A percentile compares a stretch with the other conserved stretches of the same genome.
Conservation (phyloP, 2,113 vertebrate species). For the Equus przewalskii region DNA sequence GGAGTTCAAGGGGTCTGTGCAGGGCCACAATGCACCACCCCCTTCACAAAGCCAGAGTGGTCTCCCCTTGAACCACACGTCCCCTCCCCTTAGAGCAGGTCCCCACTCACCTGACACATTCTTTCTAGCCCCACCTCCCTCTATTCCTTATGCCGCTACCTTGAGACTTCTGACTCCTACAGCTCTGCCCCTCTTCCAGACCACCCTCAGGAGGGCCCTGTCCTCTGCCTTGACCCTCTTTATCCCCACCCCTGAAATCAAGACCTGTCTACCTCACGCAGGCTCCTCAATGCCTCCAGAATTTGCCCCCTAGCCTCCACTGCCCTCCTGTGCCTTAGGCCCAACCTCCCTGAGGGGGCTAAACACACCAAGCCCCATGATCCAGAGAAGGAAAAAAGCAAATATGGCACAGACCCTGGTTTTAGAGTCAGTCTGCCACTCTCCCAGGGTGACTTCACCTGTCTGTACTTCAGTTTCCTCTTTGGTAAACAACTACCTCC, state of each 20-base stretch:
- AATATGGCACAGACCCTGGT: background rate
- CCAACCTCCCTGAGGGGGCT: background rate
- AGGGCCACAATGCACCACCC: background rate
- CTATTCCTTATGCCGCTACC: too few relatives aligned
- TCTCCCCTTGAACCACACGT: fast-evolving
- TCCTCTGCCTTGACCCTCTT: background rate
- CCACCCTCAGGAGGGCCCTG: background rate
- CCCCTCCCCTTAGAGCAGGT: background rate
- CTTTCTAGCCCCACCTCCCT: background rate
- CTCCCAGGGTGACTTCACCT: background rate
- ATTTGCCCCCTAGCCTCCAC: too few relatives aligned
- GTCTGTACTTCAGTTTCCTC: background rate
- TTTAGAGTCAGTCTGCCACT: background rate
- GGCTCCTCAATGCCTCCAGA: background rate
- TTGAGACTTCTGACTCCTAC: background rate
- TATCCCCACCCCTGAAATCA: background rate
- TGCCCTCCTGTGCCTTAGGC: background rate
- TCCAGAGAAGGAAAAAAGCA: background rate
- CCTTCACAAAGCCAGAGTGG: background rate
- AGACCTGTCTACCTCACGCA: background rate
- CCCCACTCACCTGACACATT: background rate
- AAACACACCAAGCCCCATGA: background rate
- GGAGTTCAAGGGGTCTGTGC: background rate
- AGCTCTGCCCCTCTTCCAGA: background rate
- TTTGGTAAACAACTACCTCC: background rate